Conservation (phyloP, 2,888 invertebrate species). For the Lapara coniferarum region DNA sequence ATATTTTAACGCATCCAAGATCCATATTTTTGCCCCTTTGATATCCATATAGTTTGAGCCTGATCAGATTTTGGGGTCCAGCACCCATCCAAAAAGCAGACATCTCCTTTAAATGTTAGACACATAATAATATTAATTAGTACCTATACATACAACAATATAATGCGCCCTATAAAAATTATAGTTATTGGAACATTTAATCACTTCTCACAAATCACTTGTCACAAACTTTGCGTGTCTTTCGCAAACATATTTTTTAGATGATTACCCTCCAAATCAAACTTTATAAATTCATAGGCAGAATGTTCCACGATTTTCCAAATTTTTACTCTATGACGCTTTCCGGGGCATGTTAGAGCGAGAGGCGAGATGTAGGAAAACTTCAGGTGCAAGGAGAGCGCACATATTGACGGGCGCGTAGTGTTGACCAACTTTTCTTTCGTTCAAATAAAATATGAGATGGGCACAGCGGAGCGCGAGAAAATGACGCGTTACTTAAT, state of each 20-base stretch:
- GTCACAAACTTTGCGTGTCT: background rate
- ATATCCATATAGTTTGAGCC: too few relatives aligned
- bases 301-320: slow-evolving; percentile 30
- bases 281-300: slow-evolving; percentile 5
- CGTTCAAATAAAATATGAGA: slow-evolving; percentile 71
- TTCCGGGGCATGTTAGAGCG: slow-evolving; percentile 58
- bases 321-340: slow-evolving; percentile 56
- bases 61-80: too few relatives aligned
- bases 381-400: slow-evolving; percentile 43
- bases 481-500: slow-evolving; percentile 33
- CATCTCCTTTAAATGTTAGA: too few relatives aligned
- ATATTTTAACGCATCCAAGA: too few relatives aligned
- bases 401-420: slow-evolving; percentile 57
- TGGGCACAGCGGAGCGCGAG: slow-evolving; percentile 37
- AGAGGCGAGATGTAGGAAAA: slow-evolving; percentile 44
- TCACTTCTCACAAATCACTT: too few relatives aligned
- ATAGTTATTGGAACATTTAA: background rate
- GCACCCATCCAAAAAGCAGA: too few relatives aligned
- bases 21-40: too few relatives aligned
- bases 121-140: too few relatives aligned
- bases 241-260: background rate
- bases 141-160: too few relatives aligned
- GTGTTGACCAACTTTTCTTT: slow-evolving; percentile 74
- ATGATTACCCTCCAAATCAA: background rate
- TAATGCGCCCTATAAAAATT: background rate